Conservation (phyloP, 2,888 invertebrate species). For the Dryococelus australis region DNA sequence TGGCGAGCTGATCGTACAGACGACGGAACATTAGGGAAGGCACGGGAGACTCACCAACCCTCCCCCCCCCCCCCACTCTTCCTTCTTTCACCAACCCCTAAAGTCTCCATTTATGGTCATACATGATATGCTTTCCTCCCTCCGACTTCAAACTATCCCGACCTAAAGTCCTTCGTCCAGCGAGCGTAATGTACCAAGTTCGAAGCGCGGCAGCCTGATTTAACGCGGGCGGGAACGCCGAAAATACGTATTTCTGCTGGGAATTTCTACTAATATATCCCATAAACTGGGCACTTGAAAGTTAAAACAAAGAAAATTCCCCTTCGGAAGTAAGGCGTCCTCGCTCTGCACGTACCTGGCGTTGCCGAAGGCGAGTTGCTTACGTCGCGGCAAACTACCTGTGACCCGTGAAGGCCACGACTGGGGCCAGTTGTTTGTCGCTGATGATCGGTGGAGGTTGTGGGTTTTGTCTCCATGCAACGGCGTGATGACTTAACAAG, state of each 20-base stretch:
- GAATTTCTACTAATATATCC: background rate
- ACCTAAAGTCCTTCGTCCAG: background rate
- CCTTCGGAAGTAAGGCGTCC: too few species aligned
- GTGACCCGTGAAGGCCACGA: too few species aligned
- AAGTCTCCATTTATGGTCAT: background rate
- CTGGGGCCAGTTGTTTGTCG: too few species aligned
- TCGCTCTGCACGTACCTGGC: too few species aligned
- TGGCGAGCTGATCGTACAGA: background rate
- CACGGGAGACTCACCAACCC: background rate
- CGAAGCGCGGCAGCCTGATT: background rate
- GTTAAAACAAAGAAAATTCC: background rate
- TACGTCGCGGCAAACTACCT: too few species aligned
- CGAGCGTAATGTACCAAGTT: background rate
- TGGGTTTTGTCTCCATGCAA: too few species aligned
- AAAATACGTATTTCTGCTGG: too few species aligned
- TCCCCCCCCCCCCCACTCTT: background rate
- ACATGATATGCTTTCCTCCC: background rate
- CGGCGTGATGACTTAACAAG: too few species aligned
- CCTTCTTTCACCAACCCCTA: background rate
- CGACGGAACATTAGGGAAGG: conserved; percentile 7
- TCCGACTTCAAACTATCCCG: background rate
- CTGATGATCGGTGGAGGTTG: too few species aligned
- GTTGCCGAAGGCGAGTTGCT: too few species aligned
- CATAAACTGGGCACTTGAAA: background rate
- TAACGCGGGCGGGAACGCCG: background rate